Conservation (phyloP, 2,888 invertebrate genomes). For the Augiades crinisus region DNA sequence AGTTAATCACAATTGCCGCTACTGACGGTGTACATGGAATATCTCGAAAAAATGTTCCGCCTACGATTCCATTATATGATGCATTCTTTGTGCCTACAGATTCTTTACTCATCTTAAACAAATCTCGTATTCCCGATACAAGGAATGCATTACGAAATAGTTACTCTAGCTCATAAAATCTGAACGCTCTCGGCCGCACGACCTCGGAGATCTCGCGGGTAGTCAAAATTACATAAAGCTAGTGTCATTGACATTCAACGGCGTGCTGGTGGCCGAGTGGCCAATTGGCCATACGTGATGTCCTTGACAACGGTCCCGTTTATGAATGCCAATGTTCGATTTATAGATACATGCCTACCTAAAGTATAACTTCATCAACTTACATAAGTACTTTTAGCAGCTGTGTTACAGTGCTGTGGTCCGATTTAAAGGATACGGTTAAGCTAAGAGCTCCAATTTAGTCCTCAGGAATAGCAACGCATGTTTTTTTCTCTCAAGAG, state of each 20-base stretch:
- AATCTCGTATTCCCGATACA: neutral
- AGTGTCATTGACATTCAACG: conserved; percentile 54
- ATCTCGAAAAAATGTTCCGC: no score
- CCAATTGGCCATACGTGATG: conserved; percentile 47
- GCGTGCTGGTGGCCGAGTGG: conserved; percentile 44
- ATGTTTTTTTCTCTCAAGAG: no score
- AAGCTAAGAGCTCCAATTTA: no score
- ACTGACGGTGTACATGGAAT: no score
- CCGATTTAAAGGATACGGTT: no score
- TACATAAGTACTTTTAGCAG: no score
- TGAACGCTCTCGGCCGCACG: neutral
- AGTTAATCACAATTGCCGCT: no score
- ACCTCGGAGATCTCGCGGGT: conserved; percentile 15
- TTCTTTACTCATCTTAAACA: neutral
- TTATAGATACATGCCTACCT: no score
- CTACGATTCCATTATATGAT: no score
- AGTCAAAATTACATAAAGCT: conserved; percentile 43
- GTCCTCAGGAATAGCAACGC: no score
- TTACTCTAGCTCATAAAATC: neutral
- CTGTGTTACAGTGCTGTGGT: no score
- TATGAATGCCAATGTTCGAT: conserved; percentile 18
- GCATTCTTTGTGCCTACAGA: neutral
- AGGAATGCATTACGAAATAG: conserved; percentile 5
- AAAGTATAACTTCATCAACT: no score
- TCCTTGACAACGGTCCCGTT: conserved; percentile 45